These are phyloP conservation scores for Paedocypris micromegethes DNA, from an alignment of 2,797 vertebrate genomes.

Conservation along the genomic window DNA sequence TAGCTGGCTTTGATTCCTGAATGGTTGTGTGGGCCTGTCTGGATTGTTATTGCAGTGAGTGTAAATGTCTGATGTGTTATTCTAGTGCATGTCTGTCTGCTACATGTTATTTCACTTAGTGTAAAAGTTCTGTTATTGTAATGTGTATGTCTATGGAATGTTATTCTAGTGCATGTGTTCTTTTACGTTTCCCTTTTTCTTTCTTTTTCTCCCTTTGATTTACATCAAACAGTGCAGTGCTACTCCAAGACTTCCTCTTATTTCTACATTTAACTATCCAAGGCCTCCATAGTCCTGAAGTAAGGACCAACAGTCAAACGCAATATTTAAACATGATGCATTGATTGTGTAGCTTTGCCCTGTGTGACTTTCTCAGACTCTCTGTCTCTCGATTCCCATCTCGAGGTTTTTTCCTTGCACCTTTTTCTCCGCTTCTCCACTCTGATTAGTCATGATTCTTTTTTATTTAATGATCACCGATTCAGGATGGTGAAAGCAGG, in stretches of 20 bases:
- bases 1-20: constrained; percentile 20
- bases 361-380: not conserved
- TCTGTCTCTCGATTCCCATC: not conserved
- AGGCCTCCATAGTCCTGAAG: too few species aligned
- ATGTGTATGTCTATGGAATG: not conserved
- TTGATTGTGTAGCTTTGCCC: too few species aligned
- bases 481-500: constrained; percentile 14
- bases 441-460: constrained; percentile 16
- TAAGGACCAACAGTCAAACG: too few species aligned
- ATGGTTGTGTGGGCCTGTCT: not conserved
- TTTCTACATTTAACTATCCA: too few species aligned
- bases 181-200: not conserved
- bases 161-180: constrained; percentile 9
- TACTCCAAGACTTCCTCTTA: too few species aligned
- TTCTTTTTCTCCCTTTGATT: not conserved
- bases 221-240: too few species aligned
- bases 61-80: constrained; percentile 11
- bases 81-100: constrained; percentile 1
- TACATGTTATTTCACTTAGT: not conserved
- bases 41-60: not conserved
- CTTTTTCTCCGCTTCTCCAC: not conserved
- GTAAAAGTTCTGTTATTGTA: constrained; percentile 5
- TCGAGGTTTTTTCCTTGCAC: too few species aligned
- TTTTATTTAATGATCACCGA: constrained; percentile 11
- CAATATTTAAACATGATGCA: too few species aligned